Evolutionary conservation across 2,113 vertebrate genomes (phyloP), one percentile per base, ranked within the genome.

Genomic region (Thamnaconus septentrionalis): DNA sequence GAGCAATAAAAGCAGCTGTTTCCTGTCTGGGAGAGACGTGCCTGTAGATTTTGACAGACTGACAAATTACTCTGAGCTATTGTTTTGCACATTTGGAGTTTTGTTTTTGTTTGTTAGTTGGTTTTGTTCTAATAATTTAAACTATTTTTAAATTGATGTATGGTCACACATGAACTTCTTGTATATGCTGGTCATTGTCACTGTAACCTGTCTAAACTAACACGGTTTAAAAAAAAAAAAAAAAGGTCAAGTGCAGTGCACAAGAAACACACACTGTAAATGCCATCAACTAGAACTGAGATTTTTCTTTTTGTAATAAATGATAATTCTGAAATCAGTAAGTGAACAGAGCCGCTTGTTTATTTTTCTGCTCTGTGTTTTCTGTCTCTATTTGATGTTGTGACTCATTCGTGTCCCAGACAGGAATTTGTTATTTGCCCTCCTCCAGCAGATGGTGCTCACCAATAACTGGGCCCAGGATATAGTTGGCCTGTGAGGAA

Each of bases 401-500:
- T 53, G 53, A 66, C 11, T 69, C 52, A 61, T 4, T 61, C 46
- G 48, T 45, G 59, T 42, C 10, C 44, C n/a, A 45, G 11, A 57
- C 53, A 67, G 39, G 40, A 68, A 56, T 47, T 58, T 7, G 64
- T 51, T 54, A 43, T 50, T 64, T 47, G 2, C 3, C 47, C 59
- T 79, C 55, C 55, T 63, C 87, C 85, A 86, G 82, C 79, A 89
- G 81, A 79, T 88, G 85, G 81, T 59, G 82, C 87, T 83, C 74
- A 59, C 8, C 59, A 72, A 71, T 73, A 80, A 73, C 64, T 65
- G 31, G 45, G 59, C 51, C 67, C 56, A 60, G 5, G 18, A 31
- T 31, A 31, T 31, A 47, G 52, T 42, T 12, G 18, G 40, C 10
- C 3, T 42, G 45, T 5, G 48, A 51, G 18, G 18, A 58, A 47